Base-by-base conservation (phyloP, 2,113 vertebrate species). In the Lonchura striata region DNA sequence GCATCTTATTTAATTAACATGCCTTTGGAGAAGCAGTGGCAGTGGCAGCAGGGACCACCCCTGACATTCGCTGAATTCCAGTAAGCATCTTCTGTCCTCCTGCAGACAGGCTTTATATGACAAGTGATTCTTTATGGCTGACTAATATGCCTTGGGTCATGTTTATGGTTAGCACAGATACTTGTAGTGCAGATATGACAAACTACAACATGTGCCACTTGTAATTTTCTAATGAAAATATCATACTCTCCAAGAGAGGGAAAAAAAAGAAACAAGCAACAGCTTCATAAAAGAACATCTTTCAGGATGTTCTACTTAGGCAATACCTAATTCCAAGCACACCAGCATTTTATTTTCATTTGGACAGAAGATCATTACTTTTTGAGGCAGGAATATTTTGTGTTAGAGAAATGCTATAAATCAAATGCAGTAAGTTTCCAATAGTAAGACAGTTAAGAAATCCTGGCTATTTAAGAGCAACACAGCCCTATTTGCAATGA, bases 201-300 rank as follows among this genome's bases (percentile, higher is more conserved):
- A 78, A 93, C 71, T 95, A 86, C 68, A 95, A 83, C 87, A 88
- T 70, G 77, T 94, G 90, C 85, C 93, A 95, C 63, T 92, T 95
- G 80, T 83, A 93, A 96, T 94, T 74, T 88, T 95, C 76, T 78
- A 93, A 94, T 90, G 79, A 94, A 92, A 96, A 81, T 81, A 93
- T 96, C 90, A 86, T 64, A 64, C 41, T 71, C 33, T 84, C 31
- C 47, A 83, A 39, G 54, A 95, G 50, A 82, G 12, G 19, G 5
- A 2, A 49, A 80, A 80, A 65, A 65, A 70, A 49, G 52, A 91
- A 86, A 91, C 44, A 88, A 96, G 56, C 27, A 92, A 60, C 42
- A 86, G 44, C 20, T 88, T 93, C 61, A 90, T 60, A 85, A 93
- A 88, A 28, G 11, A 88, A 83, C 37, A 86, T 66, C 44, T 86